These are phyloP conservation scores for Hydrozoanthus tunicans DNA, from an alignment of 64 coral and sea anemone species.

Conservation along the genomic window DNA sequence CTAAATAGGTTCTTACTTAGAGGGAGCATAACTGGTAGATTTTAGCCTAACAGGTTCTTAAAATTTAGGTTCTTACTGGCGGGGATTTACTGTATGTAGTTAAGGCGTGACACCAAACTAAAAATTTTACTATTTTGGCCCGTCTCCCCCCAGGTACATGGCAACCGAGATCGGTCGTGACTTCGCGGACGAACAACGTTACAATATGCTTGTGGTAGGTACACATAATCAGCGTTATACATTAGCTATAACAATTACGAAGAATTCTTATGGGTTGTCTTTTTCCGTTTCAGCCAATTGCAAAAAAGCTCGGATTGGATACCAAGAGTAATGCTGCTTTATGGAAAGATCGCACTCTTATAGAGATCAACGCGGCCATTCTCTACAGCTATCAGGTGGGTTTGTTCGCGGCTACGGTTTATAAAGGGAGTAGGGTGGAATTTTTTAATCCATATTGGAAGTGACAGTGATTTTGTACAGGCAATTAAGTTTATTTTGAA, in stretches of 20 bases:
- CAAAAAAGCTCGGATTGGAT: slow-evolving; percentile 66
- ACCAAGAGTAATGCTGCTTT: slow-evolving; percentile 67
- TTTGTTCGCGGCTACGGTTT: no score
- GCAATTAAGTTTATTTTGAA: no score
- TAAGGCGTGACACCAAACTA: no score
- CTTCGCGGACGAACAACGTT: slow-evolving; percentile 68
- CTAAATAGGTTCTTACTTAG: no score
- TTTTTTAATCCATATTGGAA: no score
- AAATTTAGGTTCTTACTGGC: no score
- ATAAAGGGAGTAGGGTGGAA: no score
- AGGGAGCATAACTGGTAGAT: no score
- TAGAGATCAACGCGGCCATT: slow-evolving; percentile 75
- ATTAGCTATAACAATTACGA: background rate
- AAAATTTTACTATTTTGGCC: background rate
- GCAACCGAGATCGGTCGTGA: slow-evolving; percentile 72
- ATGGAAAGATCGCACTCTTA: slow-evolving; percentile 75
- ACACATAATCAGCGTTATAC: background rate
- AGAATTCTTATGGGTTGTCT: background rate
- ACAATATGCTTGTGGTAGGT: slow-evolving; percentile 67
- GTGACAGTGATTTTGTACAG: no score
- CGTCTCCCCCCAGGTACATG: slow-evolving; percentile 55
- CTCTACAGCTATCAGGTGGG: slow-evolving; percentile 77
- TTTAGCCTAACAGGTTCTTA: no score
- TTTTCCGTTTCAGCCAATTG: slow-evolving; percentile 53
- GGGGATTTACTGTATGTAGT: no score